Base-by-base conservation (phyloP, 2,888 invertebrate genomes). In the Drosophila fungiperda region DNA sequence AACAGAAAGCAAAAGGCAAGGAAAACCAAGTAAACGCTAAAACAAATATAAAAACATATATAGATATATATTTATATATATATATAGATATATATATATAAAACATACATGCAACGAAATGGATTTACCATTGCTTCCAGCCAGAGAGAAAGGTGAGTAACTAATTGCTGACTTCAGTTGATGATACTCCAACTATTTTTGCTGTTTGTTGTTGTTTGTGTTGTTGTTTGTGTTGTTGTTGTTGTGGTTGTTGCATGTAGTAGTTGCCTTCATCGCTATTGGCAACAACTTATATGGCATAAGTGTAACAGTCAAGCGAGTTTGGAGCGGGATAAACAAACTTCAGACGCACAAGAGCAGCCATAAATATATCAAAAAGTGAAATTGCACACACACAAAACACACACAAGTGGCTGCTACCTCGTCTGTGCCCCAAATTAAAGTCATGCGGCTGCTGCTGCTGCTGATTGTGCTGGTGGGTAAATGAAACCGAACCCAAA, bases 111-210 rank as follows among this genome's bases (percentile, higher is more conserved):
- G 83, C 83, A 81, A 64, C 74, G 75, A 76, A 76, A 91, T 91
- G 91, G 69, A 75, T 79, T 79, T 82, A 79, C 76, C 82, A 76
- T 74, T 73, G 80, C 69, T 73, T 76, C 76, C 76, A 71, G 69
- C 58, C 77, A 78, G 79, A 79, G 72, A 74, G 78, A 90, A 87
- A 84, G 89, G 91, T 91, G 70, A 78, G 90, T 78, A 64, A 64
- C 53, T 50, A 64, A 57, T 57, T 42, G 48, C 38, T 17, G 45
- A 50, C 23, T 20, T 57, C 20, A 36, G 36, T 40, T 49, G 63
- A 49, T 36, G 55, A 40, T 55, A 32, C 52, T 20, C 7, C 26
- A 58, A 20, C 29, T 49, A 12, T 35, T 23, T 45, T 45, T 45
- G 45, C 7, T 33, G 26, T 35, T 49, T 29, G 38, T 40, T 45